phyloP scores from a whole-genome alignment of 1,140 invertebrate genomes.

The Pachypsylla venusta region DNA sequence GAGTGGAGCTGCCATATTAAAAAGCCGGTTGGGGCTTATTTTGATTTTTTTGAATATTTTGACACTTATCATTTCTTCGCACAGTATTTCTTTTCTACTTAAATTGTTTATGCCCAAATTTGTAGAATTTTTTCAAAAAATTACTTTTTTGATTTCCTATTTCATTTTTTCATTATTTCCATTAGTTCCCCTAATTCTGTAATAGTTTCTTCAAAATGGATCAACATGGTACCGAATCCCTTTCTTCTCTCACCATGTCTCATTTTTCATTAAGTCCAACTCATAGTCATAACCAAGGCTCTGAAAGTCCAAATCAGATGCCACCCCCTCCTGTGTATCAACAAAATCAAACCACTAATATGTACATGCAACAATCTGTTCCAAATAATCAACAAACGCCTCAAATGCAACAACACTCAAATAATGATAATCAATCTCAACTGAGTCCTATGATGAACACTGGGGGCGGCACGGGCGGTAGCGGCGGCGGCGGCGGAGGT shows the following conservation, averaged over 20 bases:
- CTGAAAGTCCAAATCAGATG: constrained; percentile 3
- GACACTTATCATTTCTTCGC: too few relatives aligned
- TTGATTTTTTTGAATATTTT: too few relatives aligned
- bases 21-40: too few relatives aligned
- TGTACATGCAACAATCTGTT: background rate
- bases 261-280: background rate
- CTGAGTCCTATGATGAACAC: background rate
- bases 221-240: background rate
- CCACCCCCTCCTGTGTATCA: background rate
- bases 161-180: too few relatives aligned
- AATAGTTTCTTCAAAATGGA: background rate
- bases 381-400: background rate
- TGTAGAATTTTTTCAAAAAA: too few relatives aligned
- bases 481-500: background rate
- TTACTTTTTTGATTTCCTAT: too few relatives aligned
- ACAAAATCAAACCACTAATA: background rate
- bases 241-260: constrained; percentile 3
- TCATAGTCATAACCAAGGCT: constrained; percentile 6
- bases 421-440: background rate
- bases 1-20: too few relatives aligned
- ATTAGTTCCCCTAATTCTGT: background rate
- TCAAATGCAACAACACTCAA: background rate
- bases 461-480: background rate
- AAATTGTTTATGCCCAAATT: too few relatives aligned
- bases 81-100: too few relatives aligned